Conservation (phyloP, 2,797 vertebrate genomes). For the Oreochromis grahami region DNA sequence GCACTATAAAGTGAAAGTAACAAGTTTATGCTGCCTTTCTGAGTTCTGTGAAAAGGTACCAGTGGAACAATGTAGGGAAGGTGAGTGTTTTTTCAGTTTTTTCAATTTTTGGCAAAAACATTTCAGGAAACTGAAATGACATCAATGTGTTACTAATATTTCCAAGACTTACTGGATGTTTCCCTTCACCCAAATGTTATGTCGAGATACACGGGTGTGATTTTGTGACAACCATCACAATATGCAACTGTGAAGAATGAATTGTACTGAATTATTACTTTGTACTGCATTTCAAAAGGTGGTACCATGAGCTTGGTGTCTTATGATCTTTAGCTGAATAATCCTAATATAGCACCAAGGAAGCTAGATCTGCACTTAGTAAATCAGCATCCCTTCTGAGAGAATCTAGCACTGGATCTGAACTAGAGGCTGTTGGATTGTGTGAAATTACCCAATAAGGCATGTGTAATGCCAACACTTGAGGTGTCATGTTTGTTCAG, state of each 20-base stretch:
- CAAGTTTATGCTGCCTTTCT: neutral
- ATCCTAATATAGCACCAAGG: neutral
- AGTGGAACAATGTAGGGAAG: neutral
- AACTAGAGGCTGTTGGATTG: neutral
- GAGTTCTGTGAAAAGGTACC: neutral
- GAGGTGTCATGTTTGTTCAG: neutral
- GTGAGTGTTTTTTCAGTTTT: neutral
- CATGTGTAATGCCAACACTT: neutral
- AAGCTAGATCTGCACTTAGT: neutral
- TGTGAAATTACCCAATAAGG: neutral
- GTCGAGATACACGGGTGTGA: neutral
- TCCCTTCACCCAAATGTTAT: neutral
- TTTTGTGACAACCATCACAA: neutral
- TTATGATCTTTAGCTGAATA: neutral
- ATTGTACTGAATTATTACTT: neutral
- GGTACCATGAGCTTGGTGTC: neutral
- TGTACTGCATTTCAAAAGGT: neutral
- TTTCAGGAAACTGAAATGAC: neutral
- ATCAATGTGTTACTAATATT: neutral
- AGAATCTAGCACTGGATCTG: neutral
- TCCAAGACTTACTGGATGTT: neutral
- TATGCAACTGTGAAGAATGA: neutral
- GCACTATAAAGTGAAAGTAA: neutral
- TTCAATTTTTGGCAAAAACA: neutral
- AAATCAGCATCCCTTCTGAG: neutral